A percentile compares a stretch with the other conserved stretches of the same genome.
These are phyloP conservation scores for Chelonus formosanus DNA, from an alignment of 2,888 invertebrate species.

Conservation along the genomic window DNA sequence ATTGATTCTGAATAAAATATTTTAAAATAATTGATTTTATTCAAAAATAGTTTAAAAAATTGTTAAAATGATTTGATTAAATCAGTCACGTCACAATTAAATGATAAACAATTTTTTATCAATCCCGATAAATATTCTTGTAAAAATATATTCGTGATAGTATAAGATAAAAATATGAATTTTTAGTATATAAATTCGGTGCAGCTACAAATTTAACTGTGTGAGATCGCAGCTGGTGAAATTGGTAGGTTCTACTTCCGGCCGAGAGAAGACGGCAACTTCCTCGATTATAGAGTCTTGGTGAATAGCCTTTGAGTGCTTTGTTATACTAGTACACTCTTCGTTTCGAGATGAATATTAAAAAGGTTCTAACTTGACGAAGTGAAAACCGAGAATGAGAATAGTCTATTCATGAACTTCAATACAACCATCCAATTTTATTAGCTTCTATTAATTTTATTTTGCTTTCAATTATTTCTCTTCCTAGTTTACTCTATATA, in stretches of 20 bases:
- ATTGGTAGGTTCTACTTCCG: slow-evolving; percentile 11
- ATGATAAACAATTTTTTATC: too few species aligned
- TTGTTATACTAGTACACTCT: slow-evolving; percentile 36
- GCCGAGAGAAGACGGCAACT: slow-evolving; percentile 3
- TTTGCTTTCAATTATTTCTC: too few species aligned
- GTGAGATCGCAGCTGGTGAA: slow-evolving; percentile 1
- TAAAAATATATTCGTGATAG: background rate
- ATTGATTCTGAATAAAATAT: too few species aligned
- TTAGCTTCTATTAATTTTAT: too few species aligned
- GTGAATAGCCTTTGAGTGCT: slow-evolving; percentile 33
- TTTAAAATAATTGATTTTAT: too few species aligned
- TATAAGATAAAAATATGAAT: background rate
- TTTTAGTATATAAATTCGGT: background rate
- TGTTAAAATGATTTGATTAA: too few species aligned
- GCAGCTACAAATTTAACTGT: background rate
- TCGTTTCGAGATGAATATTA: slow-evolving; percentile 38
- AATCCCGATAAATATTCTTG: too few species aligned
- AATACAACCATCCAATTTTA: too few species aligned
- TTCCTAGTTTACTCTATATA: too few species aligned
- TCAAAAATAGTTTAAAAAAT: too few species aligned
- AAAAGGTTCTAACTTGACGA: slow-evolving; percentile 21
- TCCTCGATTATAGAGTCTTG: background rate
- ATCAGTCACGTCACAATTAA: too few species aligned
- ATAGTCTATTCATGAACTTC: background rate
- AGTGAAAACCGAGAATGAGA: background rate